phyloP scores from a whole-genome alignment of 2,888 invertebrate species.

The Dysmachus trigonus region DNA sequence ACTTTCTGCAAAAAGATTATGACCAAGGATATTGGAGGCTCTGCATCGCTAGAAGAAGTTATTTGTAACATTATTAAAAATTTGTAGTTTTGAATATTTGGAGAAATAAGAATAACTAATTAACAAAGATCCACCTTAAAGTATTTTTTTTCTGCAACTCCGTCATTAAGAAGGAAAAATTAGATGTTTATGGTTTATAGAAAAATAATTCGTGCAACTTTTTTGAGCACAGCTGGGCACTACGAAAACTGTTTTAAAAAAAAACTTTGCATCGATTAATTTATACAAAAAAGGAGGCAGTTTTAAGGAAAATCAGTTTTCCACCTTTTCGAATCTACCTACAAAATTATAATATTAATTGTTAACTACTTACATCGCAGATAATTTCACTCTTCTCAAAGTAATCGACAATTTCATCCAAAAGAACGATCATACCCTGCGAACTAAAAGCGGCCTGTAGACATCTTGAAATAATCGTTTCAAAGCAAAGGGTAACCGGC shows the following conservation, averaged over 20 bases:
- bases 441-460: conserved; percentile 57
- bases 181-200: no score
- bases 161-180: no score
- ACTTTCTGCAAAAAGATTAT: conserved; percentile 54
- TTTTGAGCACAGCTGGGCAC: no score
- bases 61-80: conserved; percentile 52
- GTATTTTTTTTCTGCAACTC: no score
- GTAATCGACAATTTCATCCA: conserved; percentile 58
- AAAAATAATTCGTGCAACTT: no score
- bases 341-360: no score
- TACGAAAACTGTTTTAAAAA: no score
- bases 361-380: conserved; percentile 13
- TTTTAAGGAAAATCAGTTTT: no score
- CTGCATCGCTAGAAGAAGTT: conserved; percentile 53
- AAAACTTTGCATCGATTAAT: no score
- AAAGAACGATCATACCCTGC: conserved; percentile 55
- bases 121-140: no score
- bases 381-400: background rate
- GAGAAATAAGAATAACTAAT: background rate
- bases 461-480: conserved; percentile 58
- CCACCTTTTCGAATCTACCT: no score
- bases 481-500: conserved; percentile 59
- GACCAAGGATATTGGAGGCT: conserved; percentile 55
- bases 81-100: background rate
- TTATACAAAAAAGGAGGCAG: no score